Conservation (phyloP, 2,797 vertebrate species). For the Myripristis murdjan region DNA sequence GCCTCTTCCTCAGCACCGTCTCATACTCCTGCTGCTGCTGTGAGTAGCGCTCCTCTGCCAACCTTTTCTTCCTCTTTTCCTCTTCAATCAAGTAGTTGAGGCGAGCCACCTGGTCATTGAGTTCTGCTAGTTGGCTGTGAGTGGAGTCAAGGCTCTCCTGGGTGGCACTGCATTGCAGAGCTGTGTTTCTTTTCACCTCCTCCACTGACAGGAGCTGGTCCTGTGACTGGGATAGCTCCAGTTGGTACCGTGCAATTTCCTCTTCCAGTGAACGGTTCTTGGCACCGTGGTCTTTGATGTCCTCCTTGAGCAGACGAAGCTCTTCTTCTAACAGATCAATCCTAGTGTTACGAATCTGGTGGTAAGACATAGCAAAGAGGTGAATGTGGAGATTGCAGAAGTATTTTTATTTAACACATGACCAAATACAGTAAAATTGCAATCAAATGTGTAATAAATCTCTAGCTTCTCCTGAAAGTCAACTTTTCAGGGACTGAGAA, state of each 20-base stretch:
- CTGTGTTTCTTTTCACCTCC: slow-evolving; percentile 90
- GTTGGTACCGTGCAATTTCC: slow-evolving; percentile 87
- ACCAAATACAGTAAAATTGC: background rate
- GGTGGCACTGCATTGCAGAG: slow-evolving; percentile 87
- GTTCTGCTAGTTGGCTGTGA: slow-evolving; percentile 89
- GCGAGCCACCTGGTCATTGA: slow-evolving; percentile 89
- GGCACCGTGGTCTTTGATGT: slow-evolving; percentile 85
- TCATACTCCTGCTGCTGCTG: slow-evolving; percentile 93
- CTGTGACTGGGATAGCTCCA: slow-evolving; percentile 89
- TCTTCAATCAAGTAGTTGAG: slow-evolving; percentile 91
- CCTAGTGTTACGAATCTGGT: slow-evolving; percentile 93
- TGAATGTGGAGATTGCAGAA: background rate
- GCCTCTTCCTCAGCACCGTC: slow-evolving; percentile 89
- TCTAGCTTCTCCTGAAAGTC: too few species aligned
- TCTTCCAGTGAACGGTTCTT: slow-evolving; percentile 93
- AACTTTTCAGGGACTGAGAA: too few species aligned
- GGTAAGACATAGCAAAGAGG: slow-evolving; percentile 22
- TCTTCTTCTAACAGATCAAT: slow-evolving; percentile 96
- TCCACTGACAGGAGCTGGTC: slow-evolving; percentile 88
- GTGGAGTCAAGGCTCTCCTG: slow-evolving; percentile 91
- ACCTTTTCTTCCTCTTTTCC: slow-evolving; percentile 91
- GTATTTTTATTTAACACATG: slow-evolving; percentile 1
- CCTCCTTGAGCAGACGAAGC: slow-evolving; percentile 88
- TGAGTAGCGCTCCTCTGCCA: slow-evolving; percentile 92
- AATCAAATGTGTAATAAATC: background rate